Evolutionary conservation across 1,140 invertebrate species (phyloP), one percentile per base, ranked within the genome.

Genomic region (Ladona fulva): DNA sequence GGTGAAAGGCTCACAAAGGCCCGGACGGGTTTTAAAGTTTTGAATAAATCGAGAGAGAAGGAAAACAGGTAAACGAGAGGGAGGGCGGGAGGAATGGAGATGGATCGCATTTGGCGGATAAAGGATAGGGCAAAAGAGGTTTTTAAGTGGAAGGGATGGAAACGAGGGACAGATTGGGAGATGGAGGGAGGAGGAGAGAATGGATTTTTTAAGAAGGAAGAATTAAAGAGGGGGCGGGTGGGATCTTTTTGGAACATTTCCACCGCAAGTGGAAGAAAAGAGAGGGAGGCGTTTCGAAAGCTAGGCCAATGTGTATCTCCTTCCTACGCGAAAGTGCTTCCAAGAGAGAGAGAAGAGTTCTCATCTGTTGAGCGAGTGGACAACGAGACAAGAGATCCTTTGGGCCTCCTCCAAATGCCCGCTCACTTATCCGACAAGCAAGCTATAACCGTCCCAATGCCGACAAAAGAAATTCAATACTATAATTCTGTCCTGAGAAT

Each of bases 301-400:
- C n/a, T n/a, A n/a, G n/a, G 44, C 52, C 52, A 66, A 66, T 66
- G 52, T 22, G 52, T 66, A 66, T 66, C 52, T 66, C n/a, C 52
- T 66, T 66, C 52, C 52, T 22, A 66, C 52, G 52, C 52, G 14
- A 19, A 19, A 52, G 10, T 11, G 3, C 52, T 66, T 66, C 52
- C 44, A 52, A 52, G 44, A 19, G 44, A 10, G 10, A 11, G 19
- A 19, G 44, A 52, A 52, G 44, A 19, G 44, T 22, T 66, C 52
- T 22, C 52, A 66, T 66, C 52, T 66, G 52, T 66, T 66, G 14
- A 66, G 14, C 52, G 14, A 66, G n/a, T 66, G 52, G 52, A 22
- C 52, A 66, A 66, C 52, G 14, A 66, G 52, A 66, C n/a, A 22
- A 16, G 52, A 6, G 52, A 66, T 19, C 14, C 16, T 66, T 66